Conservation (phyloP, 2,797 vertebrate species). For the Brachyalestes nurse region DNA sequence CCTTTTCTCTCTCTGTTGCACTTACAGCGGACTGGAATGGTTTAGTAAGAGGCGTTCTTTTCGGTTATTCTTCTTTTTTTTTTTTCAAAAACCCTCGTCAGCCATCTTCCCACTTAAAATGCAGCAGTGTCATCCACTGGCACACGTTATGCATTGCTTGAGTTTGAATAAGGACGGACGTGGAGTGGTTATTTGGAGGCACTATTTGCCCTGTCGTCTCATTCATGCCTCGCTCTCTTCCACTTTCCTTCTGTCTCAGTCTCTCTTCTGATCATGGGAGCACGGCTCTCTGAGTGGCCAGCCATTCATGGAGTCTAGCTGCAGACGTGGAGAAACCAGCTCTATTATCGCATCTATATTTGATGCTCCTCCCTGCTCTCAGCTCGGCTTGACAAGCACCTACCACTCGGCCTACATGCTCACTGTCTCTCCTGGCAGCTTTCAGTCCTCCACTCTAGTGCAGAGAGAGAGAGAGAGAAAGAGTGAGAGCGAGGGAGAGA, state of each 20-base stretch:
- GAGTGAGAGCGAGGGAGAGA: neutral
- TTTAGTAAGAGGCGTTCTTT: constrained; percentile 14
- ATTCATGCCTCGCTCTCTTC: neutral
- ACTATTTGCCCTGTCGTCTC: neutral
- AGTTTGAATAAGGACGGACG: constrained; percentile 32
- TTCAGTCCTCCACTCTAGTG: neutral
- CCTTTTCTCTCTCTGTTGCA: neutral
- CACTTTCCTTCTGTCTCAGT: neutral
- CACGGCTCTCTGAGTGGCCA: constrained; percentile 30
- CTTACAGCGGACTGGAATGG: constrained; percentile 14
- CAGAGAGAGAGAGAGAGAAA: neutral
- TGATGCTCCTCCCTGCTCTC: constrained; percentile 31
- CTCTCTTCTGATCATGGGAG: constrained; percentile 14
- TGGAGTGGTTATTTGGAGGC: neutral
- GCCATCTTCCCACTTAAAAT: constrained; percentile 44
- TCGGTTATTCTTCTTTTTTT: neutral
- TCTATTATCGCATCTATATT: constrained; percentile 54
- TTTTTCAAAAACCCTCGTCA: constrained; percentile 15
- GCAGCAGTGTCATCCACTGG: constrained; percentile 24
- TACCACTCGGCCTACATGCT: constrained; percentile 8
- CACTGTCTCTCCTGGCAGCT: constrained; percentile 4
- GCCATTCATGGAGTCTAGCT: constrained; percentile 31
- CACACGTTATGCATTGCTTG: constrained; percentile 30
- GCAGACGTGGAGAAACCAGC: constrained; percentile 6
- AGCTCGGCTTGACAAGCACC: constrained; percentile 16